A percentile compares a stretch with the other conserved stretches of the same genome.
Evolutionary conservation across 1,140 invertebrate species (phyloP).

Genomic region (Orchesella cincta): DNA sequence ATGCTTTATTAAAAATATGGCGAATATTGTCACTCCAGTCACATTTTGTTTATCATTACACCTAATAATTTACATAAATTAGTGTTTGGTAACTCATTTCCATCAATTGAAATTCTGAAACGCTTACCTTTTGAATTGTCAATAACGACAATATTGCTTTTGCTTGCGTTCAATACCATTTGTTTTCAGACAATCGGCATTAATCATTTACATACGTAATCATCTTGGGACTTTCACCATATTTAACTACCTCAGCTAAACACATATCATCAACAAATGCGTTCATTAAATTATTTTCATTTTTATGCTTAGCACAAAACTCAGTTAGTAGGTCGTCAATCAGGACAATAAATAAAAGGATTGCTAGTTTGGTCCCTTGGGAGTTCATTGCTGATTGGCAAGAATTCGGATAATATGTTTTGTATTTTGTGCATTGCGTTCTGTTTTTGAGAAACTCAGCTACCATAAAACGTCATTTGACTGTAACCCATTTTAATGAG

Average conservation of each 20-base stretch:
- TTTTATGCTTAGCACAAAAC: background rate
- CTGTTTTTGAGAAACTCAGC: slow-evolving; percentile 11
- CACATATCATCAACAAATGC: slow-evolving; percentile 26
- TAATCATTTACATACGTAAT: background rate
- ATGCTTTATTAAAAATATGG: no score
- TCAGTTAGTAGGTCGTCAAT: background rate
- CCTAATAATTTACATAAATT: background rate
- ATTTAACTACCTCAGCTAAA: slow-evolving; percentile 1
- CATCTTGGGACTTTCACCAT: background rate
- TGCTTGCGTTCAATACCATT: background rate
- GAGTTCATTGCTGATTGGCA: background rate
- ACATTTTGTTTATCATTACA: no score
- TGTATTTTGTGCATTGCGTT: background rate
- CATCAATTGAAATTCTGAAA: background rate
- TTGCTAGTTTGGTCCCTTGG: slow-evolving; percentile 32
- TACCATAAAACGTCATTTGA: slow-evolving; percentile 26
- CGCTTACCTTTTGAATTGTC: background rate
- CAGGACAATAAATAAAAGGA: slow-evolving; percentile 8
- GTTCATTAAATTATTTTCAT: background rate
- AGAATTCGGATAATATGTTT: background rate
- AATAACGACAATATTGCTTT: background rate
- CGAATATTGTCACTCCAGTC: no score
- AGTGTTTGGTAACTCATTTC: background rate
- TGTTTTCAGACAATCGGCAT: background rate
- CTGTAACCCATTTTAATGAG: background rate